Base-by-base conservation (phyloP, 2,888 invertebrate species). In the Leucoma salicis region DNA sequence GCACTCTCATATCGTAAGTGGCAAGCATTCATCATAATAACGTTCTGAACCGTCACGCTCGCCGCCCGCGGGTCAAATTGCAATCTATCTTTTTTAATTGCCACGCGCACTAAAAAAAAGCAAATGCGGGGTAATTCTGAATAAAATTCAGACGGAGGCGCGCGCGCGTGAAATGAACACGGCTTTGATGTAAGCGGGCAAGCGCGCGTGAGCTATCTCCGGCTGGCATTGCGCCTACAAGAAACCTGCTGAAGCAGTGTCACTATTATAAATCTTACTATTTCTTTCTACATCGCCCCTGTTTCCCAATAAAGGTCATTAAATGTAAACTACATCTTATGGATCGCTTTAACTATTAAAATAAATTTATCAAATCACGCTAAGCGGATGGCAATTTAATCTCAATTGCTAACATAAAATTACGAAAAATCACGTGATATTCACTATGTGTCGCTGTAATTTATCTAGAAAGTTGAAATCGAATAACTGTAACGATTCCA, bases 61-160 rank as follows among this genome's bases (percentile, higher is more conserved):
- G 64, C 69, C 76, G 82, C 79, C 65, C 78, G 79, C 82, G 73
- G 88, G 87, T 89, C 88, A 87, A 79, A 75, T 81, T 72, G 87
- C 85, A 83, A 87, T 87, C 82, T 78, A 84, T 87, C 85, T 87
- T 85, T 84, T 86, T 82, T 88, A 88, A 88, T 88, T 87, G 82
- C 84, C 66, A 56, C 64, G 69, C 67, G 77, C 74, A 73, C 78
- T 79, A 78, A 82, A 84, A 21, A 58, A 81, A 81, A 71, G 69
- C 71, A 68, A 78, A 73, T 69, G 70, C 74, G 57, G 67, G 70
- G 78, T 78, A 72, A 79, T 75, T 78, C 75, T 49, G 66, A 74
- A 74, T 74, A 68, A 76, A 71, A 75, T 74, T 73, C 74, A 78
- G 71, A 73, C 66, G 62, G 58, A 74, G 70, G 77, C 79, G 80